phyloP scores from a whole-genome alignment of 2,888 invertebrate species.

The Spodoptera littoralis region DNA sequence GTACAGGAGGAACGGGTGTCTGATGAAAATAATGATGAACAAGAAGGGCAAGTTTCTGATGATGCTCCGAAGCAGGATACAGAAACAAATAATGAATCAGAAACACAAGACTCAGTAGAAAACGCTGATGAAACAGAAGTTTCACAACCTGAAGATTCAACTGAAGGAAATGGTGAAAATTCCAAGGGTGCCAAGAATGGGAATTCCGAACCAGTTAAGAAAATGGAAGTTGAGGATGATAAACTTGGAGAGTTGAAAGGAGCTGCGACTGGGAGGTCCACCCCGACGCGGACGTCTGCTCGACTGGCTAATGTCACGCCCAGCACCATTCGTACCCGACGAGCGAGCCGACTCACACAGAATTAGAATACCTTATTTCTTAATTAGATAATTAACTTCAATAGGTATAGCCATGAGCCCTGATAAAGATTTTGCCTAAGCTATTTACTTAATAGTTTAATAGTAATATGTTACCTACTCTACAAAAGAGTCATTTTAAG shows the following conservation, averaged over 20 bases:
- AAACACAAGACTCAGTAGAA: not conserved
- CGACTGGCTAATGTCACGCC: conserved; percentile 69
- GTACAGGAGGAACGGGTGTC: conserved; percentile 10
- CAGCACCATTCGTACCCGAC: conserved; percentile 70
- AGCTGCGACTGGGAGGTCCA: conserved; percentile 57
- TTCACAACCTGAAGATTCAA: not conserved
- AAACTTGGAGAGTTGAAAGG: conserved; percentile 52
- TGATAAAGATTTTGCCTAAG: too few species aligned
- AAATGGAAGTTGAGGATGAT: conserved; percentile 27
- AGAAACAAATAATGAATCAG: not conserved
- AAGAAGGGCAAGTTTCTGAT: not conserved
- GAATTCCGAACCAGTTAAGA: not conserved
- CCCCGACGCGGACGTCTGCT: conserved; percentile 68
- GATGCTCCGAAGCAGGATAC: conserved; percentile 14
- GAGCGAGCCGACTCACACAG: conserved; percentile 70
- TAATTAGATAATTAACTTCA: not conserved
- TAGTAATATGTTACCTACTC: not conserved
- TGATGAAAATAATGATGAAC: conserved; percentile 3
- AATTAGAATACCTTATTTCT: conserved; percentile 45
- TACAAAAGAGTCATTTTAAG: too few species aligned
- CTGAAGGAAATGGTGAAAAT: conserved; percentile 2
- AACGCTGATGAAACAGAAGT: not conserved
- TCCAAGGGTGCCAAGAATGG: not conserved
- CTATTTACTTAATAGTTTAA: not conserved
- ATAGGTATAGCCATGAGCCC: too few species aligned